Conservation (phyloP, 1,140 invertebrate species). For the Anastrepha obliqua region DNA sequence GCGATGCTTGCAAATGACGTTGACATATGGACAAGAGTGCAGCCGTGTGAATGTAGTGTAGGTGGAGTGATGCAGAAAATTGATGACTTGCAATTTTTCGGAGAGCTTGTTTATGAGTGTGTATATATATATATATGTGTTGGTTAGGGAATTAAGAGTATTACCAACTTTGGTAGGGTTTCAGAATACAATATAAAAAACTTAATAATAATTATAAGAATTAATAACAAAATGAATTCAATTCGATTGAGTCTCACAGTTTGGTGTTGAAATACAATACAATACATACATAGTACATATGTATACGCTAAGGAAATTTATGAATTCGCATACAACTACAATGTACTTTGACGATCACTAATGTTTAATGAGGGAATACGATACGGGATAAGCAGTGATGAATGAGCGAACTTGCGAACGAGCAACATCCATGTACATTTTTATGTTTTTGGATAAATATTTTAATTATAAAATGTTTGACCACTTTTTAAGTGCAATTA, state of each 20-base stretch:
- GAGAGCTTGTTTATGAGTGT: background rate
- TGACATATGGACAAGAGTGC: background rate
- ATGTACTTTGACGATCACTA: constrained; percentile 5
- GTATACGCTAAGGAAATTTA: constrained; percentile 20
- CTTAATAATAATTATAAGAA: constrained; percentile 46
- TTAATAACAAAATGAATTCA: constrained; percentile 49
- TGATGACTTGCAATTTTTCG: background rate
- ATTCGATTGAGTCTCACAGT: constrained; percentile 53
- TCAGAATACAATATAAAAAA: constrained; percentile 40
- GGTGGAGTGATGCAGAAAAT: background rate
- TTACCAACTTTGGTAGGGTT: constrained; percentile 26
- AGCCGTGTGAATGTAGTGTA: background rate
- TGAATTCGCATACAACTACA: constrained; percentile 3
- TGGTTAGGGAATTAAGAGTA: constrained; percentile 20
- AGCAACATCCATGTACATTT: background rate
- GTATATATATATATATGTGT: background rate
- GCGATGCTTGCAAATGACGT: background rate
- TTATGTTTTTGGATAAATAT: background rate
- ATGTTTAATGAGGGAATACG: background rate
- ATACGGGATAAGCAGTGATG: background rate
- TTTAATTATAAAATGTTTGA: constrained; percentile 45
- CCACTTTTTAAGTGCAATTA: background rate
- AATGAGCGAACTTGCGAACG: background rate
- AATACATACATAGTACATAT: background rate
- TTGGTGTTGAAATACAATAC: constrained; percentile 45